Conservation (phyloP, 2,888 invertebrate species). For the Cerastis leucographa region DNA sequence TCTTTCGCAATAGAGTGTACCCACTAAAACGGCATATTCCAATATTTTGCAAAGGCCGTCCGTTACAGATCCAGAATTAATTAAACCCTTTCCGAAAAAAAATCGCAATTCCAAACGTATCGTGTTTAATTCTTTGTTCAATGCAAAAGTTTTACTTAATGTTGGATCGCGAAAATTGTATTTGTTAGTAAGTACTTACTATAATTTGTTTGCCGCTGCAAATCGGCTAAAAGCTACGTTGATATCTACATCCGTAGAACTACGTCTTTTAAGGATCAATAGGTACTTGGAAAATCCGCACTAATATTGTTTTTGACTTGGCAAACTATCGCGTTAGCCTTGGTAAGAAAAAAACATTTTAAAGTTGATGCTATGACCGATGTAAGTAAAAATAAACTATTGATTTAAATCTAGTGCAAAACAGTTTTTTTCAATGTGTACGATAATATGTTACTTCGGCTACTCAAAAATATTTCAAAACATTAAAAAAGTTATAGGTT, state of each 20-base stretch:
- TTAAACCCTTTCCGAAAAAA: background rate
- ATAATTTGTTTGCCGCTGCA: background rate
- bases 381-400: background rate
- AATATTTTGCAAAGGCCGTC: background rate
- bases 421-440: background rate
- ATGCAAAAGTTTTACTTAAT: background rate
- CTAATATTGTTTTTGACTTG: constrained; percentile 5
- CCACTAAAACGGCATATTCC: background rate
- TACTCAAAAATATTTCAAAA: background rate
- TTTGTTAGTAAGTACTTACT: background rate
- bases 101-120: background rate
- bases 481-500: constrained; percentile 18
- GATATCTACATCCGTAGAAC: background rate
- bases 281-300: background rate
- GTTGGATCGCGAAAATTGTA: background rate
- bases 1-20: no score
- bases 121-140: background rate
- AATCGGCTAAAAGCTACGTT: constrained; percentile 4
- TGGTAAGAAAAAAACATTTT: background rate
- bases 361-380: background rate
- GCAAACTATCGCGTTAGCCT: background rate
- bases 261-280: background rate
- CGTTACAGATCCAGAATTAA: background rate
- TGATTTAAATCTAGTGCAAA: background rate
- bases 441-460: background rate